These are phyloP conservation scores for Thaumetopoea pityocampa DNA, from an alignment of 1,140 invertebrate genomes.

Conservation along the genomic window DNA sequence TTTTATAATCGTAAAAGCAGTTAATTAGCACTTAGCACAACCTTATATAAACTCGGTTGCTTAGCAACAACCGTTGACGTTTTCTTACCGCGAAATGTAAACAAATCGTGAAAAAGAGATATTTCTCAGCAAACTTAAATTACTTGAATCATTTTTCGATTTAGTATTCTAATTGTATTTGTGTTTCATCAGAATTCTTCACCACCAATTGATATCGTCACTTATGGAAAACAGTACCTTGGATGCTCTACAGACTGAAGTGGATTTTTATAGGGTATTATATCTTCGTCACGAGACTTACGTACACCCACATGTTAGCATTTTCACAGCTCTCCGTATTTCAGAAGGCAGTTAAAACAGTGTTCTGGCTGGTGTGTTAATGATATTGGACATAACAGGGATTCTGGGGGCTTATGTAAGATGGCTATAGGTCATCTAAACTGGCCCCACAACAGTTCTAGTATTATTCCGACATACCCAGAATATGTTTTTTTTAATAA, in stretches of 20 bases:
- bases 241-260: constrained; percentile 57
- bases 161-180: constrained; percentile 1
- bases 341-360: too few relatives aligned
- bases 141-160: constrained; percentile 8
- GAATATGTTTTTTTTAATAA: too few relatives aligned
- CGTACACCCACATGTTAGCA: too few relatives aligned
- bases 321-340: too few relatives aligned
- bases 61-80: constrained; percentile 34
- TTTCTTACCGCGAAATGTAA: constrained; percentile 51
- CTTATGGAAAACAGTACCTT: constrained; percentile 42
- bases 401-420: too few relatives aligned
- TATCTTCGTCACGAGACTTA: too few relatives aligned
- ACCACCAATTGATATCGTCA: neutral
- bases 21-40: neutral
- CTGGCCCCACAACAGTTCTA: too few relatives aligned
- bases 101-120: constrained; percentile 25
- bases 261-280: constrained; percentile 65
- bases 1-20: neutral
- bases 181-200: neutral
- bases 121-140: constrained; percentile 8
- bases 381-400: too few relatives aligned
- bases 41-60: constrained; percentile 21
- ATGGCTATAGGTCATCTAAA: too few relatives aligned
- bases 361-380: too few relatives aligned
- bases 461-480: too few relatives aligned